phyloP scores from a whole-genome alignment of 2,888 invertebrate genomes.

The Apamea monoglypha region DNA sequence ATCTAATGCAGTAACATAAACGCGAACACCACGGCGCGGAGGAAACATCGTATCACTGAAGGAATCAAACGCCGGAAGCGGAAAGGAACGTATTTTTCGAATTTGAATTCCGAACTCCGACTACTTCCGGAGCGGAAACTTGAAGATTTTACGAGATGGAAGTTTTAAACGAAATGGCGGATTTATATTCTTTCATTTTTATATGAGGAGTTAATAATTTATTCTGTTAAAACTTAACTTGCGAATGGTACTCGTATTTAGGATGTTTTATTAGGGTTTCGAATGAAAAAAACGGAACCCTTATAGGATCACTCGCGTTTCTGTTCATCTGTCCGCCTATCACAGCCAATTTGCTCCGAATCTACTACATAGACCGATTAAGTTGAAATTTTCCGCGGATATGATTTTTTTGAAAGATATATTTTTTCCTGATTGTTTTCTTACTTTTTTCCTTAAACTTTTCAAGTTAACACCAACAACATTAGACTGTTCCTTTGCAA shows the following conservation, averaged over 20 bases:
- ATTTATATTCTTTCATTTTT: slow-evolving; percentile 57
- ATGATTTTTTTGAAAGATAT: too few species aligned
- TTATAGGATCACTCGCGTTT: background rate
- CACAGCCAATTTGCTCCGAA: background rate
- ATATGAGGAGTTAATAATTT: slow-evolving; percentile 38
- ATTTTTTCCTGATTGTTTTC: too few species aligned
- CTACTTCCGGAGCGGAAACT: slow-evolving; percentile 87
- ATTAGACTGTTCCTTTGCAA: too few species aligned
- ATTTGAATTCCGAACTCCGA: slow-evolving; percentile 89
- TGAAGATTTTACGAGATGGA: slow-evolving; percentile 83
- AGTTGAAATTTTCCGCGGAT: background rate
- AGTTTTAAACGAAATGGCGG: slow-evolving; percentile 78
- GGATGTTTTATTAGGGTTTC: background rate
- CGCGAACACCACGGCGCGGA: slow-evolving; percentile 74
- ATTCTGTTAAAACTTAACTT: slow-evolving; percentile 13
- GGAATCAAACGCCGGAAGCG: slow-evolving; percentile 90
- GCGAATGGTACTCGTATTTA: background rate
- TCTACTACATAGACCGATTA: background rate
- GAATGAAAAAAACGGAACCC: background rate
- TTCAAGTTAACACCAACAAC: too few species aligned
- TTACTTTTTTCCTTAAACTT: too few species aligned
- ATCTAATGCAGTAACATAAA: slow-evolving; percentile 63
- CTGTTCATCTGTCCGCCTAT: background rate
- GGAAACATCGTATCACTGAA: slow-evolving; percentile 88
- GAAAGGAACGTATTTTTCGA: slow-evolving; percentile 90